Percentiles rank a stretch among this genome's conserved stretches.
Conservation (phyloP, 2,888 invertebrate genomes). For the Plagiodera versicolora region DNA sequence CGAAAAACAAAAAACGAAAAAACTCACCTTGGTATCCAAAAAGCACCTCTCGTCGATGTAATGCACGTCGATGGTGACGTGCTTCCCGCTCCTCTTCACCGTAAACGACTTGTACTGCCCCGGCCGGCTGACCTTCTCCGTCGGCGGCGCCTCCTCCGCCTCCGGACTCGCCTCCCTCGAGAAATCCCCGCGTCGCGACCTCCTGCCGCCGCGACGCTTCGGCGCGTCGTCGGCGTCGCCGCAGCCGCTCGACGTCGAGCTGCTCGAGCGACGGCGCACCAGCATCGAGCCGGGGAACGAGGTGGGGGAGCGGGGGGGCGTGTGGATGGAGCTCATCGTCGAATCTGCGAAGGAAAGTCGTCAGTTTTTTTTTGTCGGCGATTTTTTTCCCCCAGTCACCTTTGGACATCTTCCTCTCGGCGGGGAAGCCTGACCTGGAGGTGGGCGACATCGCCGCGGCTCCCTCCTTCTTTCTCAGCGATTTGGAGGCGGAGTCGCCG, state of each 20-base stretch:
- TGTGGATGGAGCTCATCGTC: conserved; percentile 47
- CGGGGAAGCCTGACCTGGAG: conserved; percentile 20
- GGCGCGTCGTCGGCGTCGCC: conserved; percentile 53
- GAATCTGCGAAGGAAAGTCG: too few relatives aligned
- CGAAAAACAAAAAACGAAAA: too few relatives aligned
- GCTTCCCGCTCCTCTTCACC: conserved; percentile 39
- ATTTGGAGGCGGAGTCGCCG: conserved; percentile 51
- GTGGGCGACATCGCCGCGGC: conserved; percentile 9
- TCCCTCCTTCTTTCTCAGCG: conserved; percentile 55
- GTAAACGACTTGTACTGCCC: conserved; percentile 37
- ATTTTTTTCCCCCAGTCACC: too few relatives aligned
- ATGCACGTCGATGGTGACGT: conserved; percentile 39
- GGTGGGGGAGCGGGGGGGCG: conserved; percentile 61
- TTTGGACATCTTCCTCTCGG: conserved; percentile 51
- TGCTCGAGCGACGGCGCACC: conserved; percentile 80
- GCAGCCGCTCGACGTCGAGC: conserved; percentile 67
- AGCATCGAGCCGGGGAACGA: conserved; percentile 74
- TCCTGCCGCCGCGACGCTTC: background rate
- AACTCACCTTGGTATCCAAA: conserved; percentile 37
- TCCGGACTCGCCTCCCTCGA: background rate
- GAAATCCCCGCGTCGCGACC: too few relatives aligned
- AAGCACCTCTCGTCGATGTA: conserved; percentile 35
- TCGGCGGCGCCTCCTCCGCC: conserved; percentile 1
- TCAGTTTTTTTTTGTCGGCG: too few relatives aligned
- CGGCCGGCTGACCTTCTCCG: conserved; percentile 15